Conservation (phyloP, 1,140 invertebrate species). For the Orchesella cincta region DNA sequence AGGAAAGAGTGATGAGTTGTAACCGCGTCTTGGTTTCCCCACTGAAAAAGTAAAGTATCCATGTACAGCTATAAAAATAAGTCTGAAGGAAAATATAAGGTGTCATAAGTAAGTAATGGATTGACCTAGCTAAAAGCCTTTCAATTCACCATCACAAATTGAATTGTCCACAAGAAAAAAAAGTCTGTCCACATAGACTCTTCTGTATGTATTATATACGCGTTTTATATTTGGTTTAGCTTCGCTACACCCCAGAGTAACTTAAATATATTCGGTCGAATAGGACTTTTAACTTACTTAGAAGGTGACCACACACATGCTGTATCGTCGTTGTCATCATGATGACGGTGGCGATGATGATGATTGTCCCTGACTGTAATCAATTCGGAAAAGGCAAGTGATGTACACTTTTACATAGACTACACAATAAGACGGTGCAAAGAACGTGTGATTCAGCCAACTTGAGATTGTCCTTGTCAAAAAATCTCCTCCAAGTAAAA, state of each 20-base stretch:
- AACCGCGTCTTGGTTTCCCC: too few species aligned
- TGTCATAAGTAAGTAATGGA: slow-evolving; percentile 51
- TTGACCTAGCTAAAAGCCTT: slow-evolving; percentile 50
- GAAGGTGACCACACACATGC: neutral
- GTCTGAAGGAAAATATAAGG: slow-evolving; percentile 39
- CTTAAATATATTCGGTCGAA: neutral
- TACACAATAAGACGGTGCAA: neutral
- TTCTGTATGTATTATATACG: neutral
- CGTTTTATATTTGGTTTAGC: neutral
- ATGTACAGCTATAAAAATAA: too few species aligned
- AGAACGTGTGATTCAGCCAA: neutral
- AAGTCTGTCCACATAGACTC: neutral
- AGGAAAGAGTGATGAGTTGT: too few species aligned
- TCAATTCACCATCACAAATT: slow-evolving; percentile 47
- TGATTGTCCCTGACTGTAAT: neutral
- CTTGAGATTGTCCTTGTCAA: neutral
- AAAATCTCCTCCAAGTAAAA: neutral
- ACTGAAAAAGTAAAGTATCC: too few species aligned
- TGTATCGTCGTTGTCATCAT: too few species aligned
- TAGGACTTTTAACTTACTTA: neutral
- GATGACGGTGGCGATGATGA: neutral
- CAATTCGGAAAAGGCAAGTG: neutral
- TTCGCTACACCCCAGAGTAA: too few species aligned
- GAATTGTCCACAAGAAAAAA: slow-evolving; percentile 42
- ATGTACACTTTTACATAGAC: neutral